phyloP scores from a whole-genome alignment of 2,888 invertebrate species.

The Tinea pellionella region DNA sequence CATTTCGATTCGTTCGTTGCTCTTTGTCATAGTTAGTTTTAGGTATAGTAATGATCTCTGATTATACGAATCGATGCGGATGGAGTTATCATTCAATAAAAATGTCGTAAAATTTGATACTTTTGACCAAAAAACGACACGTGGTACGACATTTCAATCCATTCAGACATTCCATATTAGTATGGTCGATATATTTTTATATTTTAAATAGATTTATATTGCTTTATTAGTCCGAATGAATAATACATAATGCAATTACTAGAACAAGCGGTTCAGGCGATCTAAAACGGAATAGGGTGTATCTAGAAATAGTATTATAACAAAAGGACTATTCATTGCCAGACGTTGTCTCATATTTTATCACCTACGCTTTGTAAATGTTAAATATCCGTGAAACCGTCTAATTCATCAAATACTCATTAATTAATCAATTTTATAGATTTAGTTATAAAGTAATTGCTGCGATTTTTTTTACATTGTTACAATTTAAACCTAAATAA shows the following conservation, averaged over 20 bases:
- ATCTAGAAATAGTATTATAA: background rate
- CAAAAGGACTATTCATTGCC: background rate
- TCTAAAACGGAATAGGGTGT: background rate
- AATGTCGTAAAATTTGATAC: conserved; percentile 46
- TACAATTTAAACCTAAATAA: too few species aligned
- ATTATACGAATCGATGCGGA: background rate
- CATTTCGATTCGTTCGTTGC: background rate
- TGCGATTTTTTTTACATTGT: too few species aligned
- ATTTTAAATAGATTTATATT: too few species aligned
- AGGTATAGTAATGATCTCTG: background rate
- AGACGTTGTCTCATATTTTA: background rate
- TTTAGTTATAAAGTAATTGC: too few species aligned
- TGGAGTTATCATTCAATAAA: conserved; percentile 27
- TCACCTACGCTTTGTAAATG: background rate
- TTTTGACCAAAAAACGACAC: conserved; percentile 24
- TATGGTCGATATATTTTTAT: too few species aligned
- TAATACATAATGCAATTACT: too few species aligned
- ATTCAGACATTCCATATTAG: background rate
- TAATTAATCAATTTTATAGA: too few species aligned
- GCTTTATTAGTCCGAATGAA: too few species aligned
- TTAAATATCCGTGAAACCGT: background rate
- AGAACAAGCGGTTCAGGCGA: too few species aligned
- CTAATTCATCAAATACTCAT: background rate
- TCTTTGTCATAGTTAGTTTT: background rate
- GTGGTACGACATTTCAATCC: conserved; percentile 14